These are phyloP conservation scores for Callipepla californica DNA, from an alignment of 2,113 vertebrate genomes.

Conservation along the genomic window DNA sequence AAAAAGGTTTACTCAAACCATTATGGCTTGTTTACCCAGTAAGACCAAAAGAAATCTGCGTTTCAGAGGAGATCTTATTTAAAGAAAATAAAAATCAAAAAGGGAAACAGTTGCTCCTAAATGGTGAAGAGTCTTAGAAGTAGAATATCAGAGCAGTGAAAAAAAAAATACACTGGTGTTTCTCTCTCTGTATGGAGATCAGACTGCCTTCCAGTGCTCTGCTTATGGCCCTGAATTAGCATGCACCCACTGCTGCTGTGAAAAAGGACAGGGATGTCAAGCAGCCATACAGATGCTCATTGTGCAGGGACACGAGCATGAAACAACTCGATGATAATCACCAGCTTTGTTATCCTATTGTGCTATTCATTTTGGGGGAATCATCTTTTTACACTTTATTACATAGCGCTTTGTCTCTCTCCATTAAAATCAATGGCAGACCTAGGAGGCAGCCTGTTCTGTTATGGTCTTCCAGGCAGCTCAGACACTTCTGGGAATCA, in stretches of 20 bases:
- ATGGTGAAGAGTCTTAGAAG: neutral
- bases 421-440: constrained; percentile 31
- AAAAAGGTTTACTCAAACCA: neutral
- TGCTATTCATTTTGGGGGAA: constrained; percentile 29
- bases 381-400: constrained; percentile 7
- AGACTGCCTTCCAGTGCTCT: neutral
- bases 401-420: constrained; percentile 1
- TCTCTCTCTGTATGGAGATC: neutral
- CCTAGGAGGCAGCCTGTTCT: neutral
- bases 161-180: neutral
- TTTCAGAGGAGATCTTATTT: neutral
- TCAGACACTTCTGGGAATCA: constrained; percentile 44
- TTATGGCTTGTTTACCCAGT: neutral
- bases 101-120: neutral
- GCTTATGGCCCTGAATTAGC: neutral
- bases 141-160: neutral
- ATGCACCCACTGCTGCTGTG: neutral
- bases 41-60: neutral
- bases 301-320: neutral
- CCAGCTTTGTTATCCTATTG: neutral
- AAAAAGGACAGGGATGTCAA: accelerated
- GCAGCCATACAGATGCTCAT: neutral
- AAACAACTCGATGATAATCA: neutral
- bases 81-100: neutral
- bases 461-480: constrained; percentile 25